Base-by-base conservation (phyloP, 2,113 vertebrate species). In the Prionailurus viverrinus region DNA sequence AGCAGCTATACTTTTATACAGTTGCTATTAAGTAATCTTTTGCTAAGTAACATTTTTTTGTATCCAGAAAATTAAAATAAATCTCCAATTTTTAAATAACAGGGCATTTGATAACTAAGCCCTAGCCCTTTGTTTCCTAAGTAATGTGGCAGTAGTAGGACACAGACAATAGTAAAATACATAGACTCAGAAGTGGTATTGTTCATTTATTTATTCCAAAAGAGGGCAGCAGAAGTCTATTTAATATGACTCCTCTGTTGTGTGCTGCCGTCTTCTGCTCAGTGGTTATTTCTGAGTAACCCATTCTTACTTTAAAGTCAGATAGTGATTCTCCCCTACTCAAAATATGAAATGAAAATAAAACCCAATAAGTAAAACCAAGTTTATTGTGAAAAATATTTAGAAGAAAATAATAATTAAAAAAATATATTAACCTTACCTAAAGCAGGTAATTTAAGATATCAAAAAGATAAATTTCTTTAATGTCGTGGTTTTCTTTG, bases 201-300 rank as follows among this genome's bases (percentile, higher is more conserved):
- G 31, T 73, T 97, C 96, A 58, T 94, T 95, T 87, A 68, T 14
- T 29, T 96, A 16, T 91, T 99, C 99, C 99, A 98, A 99, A 98
- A 99, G 99, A 98, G 99, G 99, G 99, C 99, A 99, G 99, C 98
- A 99, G 93, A 98, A 96, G 88, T 96, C 98, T 98, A 14, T 94
- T 85, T 95, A 96, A 53, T 71, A 78, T 33, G 51, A 27, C 39
- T n/a, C 82, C 65, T 76, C 58, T 97, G 36, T 61, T 21, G 51
- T 11, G 12, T 65, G 31, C 25, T 94, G 36, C 71, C 48, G 27
- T 61, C 19, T 90, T 96, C 82, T 92, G 97, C 93, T 97, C 97
- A 98, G 53, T 76, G 84, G 51, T 61, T 95, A 95, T 95, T 97
- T 98, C 14, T 74, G 53, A 94, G 63, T 18, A 41, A 65, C 21